A percentile compares a stretch with the other conserved stretches of the same genome.
Evolutionary conservation across 2,113 vertebrate species (phyloP).

Genomic region (Antechinus stuartii): DNA sequence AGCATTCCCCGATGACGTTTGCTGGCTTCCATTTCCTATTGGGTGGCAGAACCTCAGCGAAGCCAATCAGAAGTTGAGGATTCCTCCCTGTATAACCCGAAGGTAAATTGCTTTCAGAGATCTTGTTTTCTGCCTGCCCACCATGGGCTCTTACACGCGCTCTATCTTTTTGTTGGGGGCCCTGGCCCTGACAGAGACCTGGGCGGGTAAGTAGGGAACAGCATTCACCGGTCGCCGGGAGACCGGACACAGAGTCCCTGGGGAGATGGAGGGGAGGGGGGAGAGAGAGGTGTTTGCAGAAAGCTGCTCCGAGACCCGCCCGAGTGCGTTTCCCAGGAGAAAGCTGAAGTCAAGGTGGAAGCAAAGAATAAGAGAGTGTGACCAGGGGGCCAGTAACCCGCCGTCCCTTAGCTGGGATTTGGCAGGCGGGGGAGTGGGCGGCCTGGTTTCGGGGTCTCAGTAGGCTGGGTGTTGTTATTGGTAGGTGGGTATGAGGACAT

Average conservation of each 20-base stretch:
- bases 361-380: too few relatives aligned
- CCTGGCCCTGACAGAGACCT: not conserved
- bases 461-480: not conserved
- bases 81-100: not conserved
- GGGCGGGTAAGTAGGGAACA: not conserved
- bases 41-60: not conserved
- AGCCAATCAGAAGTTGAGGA: not conserved
- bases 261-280: not conserved
- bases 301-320: not conserved
- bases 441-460: not conserved
- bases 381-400: too few relatives aligned
- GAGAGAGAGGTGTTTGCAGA: too few relatives aligned
- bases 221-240: not conserved
- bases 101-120: accelerated
- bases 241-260: not conserved
- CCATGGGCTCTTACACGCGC: accelerated
- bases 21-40: not conserved
- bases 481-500: not conserved
- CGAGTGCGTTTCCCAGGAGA: not conserved
- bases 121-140: not conserved
- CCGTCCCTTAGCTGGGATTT: not conserved
- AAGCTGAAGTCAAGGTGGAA: not conserved
- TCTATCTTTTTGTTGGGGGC: not conserved
- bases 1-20: not conserved
- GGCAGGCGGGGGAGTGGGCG: not conserved